These are phyloP conservation scores for Spea hammondii DNA, from an alignment of 2,797 vertebrate genomes.

Conservation along the genomic window DNA sequence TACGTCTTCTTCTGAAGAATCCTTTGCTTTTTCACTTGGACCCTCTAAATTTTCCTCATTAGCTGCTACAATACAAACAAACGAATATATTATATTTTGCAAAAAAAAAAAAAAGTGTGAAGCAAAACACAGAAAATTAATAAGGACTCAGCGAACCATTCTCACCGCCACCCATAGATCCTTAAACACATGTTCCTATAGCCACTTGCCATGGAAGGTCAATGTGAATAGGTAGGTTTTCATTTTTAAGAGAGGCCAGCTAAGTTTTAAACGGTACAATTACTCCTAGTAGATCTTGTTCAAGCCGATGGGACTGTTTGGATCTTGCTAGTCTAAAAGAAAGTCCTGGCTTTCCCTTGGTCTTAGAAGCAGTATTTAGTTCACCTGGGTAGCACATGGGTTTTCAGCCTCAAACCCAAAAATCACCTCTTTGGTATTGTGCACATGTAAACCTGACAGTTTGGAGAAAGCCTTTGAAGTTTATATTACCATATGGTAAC, in stretches of 20 bases:
- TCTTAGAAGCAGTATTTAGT: not conserved
- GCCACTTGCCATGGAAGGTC: too few species aligned
- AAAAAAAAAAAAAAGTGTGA: not conserved
- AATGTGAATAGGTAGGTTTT: too few species aligned
- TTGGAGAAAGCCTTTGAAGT: constrained; percentile 36
- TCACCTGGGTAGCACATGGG: constrained; percentile 32
- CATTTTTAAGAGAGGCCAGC: too few species aligned
- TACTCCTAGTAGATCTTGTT: too few species aligned
- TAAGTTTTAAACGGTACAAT: too few species aligned
- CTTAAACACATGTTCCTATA: too few species aligned
- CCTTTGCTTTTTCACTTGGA: constrained; percentile 9
- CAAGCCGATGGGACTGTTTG: too few species aligned
- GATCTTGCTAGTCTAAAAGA: too few species aligned
- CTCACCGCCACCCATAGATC: not conserved
- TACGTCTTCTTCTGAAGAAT: constrained; percentile 55
- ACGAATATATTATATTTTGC: not conserved
- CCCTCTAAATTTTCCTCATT: constrained; percentile 54
- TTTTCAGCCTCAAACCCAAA: constrained; percentile 1
- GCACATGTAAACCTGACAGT: constrained; percentile 22
- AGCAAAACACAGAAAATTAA: not conserved
- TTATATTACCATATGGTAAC: constrained; percentile 39
- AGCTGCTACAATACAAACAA: constrained; percentile 58
- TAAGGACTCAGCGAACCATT: not conserved
- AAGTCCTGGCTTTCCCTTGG: not conserved
- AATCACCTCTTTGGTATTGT: constrained; percentile 21